Evolutionary conservation across 1,140 invertebrate genomes (phyloP), one percentile per base, ranked within the genome.

Genomic region (Drosophila grimshawi): DNA sequence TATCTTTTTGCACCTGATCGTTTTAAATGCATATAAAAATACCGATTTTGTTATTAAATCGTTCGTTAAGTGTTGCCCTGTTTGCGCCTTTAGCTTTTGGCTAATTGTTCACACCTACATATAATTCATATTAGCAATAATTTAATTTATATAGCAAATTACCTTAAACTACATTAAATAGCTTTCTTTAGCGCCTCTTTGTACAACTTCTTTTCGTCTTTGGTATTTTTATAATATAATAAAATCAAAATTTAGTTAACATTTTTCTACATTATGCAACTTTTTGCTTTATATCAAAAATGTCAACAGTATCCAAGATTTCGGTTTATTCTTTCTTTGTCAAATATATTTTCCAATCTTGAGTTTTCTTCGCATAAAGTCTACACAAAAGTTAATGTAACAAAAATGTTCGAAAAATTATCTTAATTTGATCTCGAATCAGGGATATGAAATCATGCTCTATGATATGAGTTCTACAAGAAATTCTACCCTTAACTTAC

Each of bases 221-320:
- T 7, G 5, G 19, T 19, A 48, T 51, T 46, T 27, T 6, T 41
- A 59, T 63, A 74, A 74, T 81, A 71, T 76, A 81, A 81, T 66
- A 78, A 78, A 78, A 78, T 75, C 71, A 27, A 53, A 19, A 19
- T 19, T 19, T 19, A 19, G 0, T 30, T 7, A 32, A 57, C 35
- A 27, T 35, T 8, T 11, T 19, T 43, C 10, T 43, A n/a, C n/a
- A n/a, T n/a, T 43, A 43, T 43, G 19, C 19, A 19, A 19, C 19
- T n/a, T 43, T 30, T 30, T 4, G 27, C 27, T n/a, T 49, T 10
- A 51, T 33, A 39, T 5, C 46, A 51, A 7, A 37, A n/a, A 43
- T 4, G 19, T 19, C 19, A 19, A 19, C 19, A 19, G 19, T 19
- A 19, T 19, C 19, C 19, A 19, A 19, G 19, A 19, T 19, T 19